Base-by-base conservation (phyloP, 2,888 invertebrate species). In the Thymelicus lineola region DNA sequence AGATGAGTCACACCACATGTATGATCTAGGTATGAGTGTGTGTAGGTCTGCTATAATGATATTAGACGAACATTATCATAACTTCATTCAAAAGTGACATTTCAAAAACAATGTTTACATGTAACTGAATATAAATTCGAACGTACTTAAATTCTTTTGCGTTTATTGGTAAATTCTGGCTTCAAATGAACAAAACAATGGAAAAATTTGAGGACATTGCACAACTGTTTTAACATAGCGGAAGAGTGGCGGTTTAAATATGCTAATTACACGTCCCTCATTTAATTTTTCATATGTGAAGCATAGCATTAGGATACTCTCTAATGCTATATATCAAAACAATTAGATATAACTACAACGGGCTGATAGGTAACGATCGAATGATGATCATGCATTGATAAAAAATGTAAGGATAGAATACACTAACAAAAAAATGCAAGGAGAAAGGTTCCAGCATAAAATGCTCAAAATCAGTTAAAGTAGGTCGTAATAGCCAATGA, bases 131-230 rank as follows among this genome's bases (percentile, higher is more conserved):
- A 10, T 20, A 57, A 57, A 57, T 55, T 42, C 53, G 38, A 55
- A 64, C 17, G 15, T 15, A 60, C 45, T 60, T 42, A 45, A 28
- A 60, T 17, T 45, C 14, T 61, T 46, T 6, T n/a, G n/a, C 42
- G 46, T 50, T 50, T 50, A 50, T 62, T 48, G 17, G 35, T 6
- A 15, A 17, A 62, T 50, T 62, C 50, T 50, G 50, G 61, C 46
- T 61, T 15, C 20, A 61, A 36, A 61, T 61, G n/a, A 15, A 48
- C 42, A 9, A 60, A 53, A 60, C 38, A 68, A 68, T 62, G 62
- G 50, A 62, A 62, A 62, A 62, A 36, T 36, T 50, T 62, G 46
- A 36, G 35, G 62, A 36, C 36, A 36, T 62, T 48, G 35, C 48
- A 62, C 15, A 36, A 50, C 62, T 48, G 62, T 62, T 61, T 61